Percentiles rank a stretch among this genome's conserved stretches.
phyloP scores from a whole-genome alignment of 2,113 vertebrate genomes.

The Lophotis ruficrista region DNA sequence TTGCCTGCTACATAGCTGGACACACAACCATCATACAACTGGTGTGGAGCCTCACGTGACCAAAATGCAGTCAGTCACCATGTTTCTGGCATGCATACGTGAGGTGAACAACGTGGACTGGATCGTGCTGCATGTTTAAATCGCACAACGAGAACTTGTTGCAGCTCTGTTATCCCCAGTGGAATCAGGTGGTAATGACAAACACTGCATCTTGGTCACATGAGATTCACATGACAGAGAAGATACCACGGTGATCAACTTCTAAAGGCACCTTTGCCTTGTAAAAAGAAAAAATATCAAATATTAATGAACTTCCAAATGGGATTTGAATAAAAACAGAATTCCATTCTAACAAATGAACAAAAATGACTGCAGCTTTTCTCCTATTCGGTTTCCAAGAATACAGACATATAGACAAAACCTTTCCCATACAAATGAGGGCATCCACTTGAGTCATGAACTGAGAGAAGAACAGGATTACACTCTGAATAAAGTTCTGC shows the following conservation, averaged over 20 bases:
- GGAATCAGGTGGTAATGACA: neutral
- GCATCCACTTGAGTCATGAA: neutral
- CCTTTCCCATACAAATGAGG: neutral
- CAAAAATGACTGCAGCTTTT: neutral
- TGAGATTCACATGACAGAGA: neutral
- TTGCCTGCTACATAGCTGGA: neutral
- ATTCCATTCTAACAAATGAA: neutral
- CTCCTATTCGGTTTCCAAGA: neutral
- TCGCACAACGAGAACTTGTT: neutral
- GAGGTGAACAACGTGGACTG: neutral
- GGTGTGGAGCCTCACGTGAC: neutral
- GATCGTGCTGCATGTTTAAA: neutral
- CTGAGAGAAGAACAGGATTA: neutral
- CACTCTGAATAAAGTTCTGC: neutral
- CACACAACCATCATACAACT: neutral
- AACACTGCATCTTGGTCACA: neutral
- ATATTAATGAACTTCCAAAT: neutral
- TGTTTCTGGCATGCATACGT: neutral
- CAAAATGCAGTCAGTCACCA: conserved; percentile 20
- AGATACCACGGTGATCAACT: neutral
- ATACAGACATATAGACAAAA: neutral
- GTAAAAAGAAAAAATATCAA: neutral
- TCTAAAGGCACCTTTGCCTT: neutral
- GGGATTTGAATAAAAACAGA: neutral
- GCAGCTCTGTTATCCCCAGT: neutral